A percentile compares a stretch with the other conserved stretches of the same genome.
Conservation (phyloP, 2,888 invertebrate species). For the Nasonia oneida region DNA sequence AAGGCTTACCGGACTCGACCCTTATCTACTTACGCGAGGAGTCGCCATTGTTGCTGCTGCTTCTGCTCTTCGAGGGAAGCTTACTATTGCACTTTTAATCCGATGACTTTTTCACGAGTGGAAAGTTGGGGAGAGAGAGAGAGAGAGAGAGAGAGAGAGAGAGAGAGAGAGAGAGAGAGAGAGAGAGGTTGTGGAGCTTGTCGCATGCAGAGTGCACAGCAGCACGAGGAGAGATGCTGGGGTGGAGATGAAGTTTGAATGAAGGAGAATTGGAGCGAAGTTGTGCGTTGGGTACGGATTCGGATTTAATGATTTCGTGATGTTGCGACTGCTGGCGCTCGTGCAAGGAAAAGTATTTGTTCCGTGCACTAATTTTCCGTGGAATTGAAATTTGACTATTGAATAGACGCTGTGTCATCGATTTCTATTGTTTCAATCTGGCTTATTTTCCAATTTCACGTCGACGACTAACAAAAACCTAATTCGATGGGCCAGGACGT, state of each 20-base stretch:
- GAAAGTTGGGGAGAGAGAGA: background rate
- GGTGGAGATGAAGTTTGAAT: conserved; percentile 13
- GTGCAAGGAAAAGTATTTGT: background rate
- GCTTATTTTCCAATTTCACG: too few relatives aligned
- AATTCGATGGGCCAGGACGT: too few relatives aligned
- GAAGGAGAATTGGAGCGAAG: background rate
- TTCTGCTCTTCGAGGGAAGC: background rate
- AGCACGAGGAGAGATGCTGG: background rate
- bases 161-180: background rate
- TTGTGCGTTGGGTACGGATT: background rate
- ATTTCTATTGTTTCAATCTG: too few relatives aligned
- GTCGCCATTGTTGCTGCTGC: background rate
- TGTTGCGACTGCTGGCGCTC: background rate
- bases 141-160: background rate
- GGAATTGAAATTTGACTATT: background rate
- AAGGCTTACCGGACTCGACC: conserved; percentile 2
- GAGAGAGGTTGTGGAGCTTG: background rate
- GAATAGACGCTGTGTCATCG: too few relatives aligned
- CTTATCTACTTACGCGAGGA: conserved; percentile 10
- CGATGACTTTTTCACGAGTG: background rate
- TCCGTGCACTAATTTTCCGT: background rate
- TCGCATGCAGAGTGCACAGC: background rate
- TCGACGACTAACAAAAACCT: too few relatives aligned
- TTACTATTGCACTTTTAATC: conserved; percentile 22
- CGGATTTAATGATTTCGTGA: background rate